Percentiles rank a stretch among this genome's conserved stretches.
phyloP scores from a whole-genome alignment of 2,797 vertebrate species.

The Pteronotus mesoamericanus region DNA sequence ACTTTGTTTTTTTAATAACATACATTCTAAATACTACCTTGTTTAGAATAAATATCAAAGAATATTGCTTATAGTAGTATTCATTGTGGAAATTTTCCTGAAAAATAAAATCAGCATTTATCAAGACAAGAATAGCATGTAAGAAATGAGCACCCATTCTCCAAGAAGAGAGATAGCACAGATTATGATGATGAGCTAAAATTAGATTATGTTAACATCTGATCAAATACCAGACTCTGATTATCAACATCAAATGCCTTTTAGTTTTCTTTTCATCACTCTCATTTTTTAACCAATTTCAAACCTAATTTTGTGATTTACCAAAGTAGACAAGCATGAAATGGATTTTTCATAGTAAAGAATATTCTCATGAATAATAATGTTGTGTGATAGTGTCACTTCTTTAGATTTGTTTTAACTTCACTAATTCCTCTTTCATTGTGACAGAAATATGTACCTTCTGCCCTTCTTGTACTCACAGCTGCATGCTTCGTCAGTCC shows the following conservation, averaged over 20 bases:
- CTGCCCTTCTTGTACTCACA: background rate
- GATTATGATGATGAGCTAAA: conserved; percentile 41
- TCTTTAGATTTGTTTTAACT: conserved; percentile 12
- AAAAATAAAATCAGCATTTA: background rate
- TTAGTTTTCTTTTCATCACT: conserved; percentile 63
- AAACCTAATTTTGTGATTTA: conserved; percentile 63
- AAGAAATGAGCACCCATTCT: conserved; percentile 30
- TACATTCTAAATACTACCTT: background rate
- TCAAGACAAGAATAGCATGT: background rate
- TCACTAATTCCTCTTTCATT: background rate
- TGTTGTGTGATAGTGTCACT: background rate
- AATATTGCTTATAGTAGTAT: background rate
- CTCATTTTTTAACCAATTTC: conserved; percentile 70
- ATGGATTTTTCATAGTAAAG: conserved; percentile 63
- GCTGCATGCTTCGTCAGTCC: background rate
- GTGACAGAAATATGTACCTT: background rate
- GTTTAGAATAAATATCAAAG: background rate
- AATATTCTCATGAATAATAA: conserved; percentile 60
- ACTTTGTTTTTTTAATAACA: background rate
- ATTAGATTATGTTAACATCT: conserved; percentile 65
- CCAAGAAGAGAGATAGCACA: background rate
- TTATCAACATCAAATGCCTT: conserved; percentile 63
- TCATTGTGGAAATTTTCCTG: background rate
- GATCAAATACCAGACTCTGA: conserved; percentile 5
- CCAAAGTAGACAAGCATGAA: conserved; percentile 73